Evolutionary conservation across 23 tunicate genomes (phyloP).

Genomic region (Halocynthia aurantium): DNA sequence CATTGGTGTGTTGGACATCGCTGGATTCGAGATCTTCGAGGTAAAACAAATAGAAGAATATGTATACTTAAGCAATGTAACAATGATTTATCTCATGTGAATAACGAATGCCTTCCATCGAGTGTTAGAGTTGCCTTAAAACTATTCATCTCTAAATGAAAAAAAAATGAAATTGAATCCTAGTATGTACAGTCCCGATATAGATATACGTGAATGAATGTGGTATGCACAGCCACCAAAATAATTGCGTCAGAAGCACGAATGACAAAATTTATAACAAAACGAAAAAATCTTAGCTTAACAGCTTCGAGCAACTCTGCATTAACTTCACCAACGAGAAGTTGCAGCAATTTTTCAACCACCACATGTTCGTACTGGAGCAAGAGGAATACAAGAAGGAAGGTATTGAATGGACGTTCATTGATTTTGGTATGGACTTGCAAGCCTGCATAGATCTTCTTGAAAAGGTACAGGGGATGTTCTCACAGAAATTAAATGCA

Average conservation of each 20-base stretch:
- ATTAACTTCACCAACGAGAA: constrained; percentile 99
- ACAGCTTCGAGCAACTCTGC: constrained; percentile 99
- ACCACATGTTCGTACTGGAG: constrained; percentile 99
- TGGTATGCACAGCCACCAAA: no score
- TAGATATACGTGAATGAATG: no score
- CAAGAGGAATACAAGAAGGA: constrained; percentile 99
- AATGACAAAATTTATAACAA: no score
- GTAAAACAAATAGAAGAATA: constrained; percentile 15
- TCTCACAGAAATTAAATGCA: no score
- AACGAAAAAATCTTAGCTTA: constrained; percentile 43
- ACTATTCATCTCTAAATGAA: no score
- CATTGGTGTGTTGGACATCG: constrained; percentile 95
- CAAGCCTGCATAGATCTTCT: constrained; percentile 89
- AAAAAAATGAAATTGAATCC: no score
- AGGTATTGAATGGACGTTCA: constrained; percentile 95
- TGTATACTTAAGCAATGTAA: no score
- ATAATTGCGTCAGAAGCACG: no score
- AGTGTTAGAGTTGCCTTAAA: no score
- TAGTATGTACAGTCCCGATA: no score
- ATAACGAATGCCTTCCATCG: no score
- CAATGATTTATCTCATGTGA: no score
- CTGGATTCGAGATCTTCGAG: constrained; percentile 97
- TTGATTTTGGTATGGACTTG: constrained; percentile 98
- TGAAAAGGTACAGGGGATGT: constrained; percentile 58
- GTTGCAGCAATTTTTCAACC: constrained; percentile 99